Conservation (phyloP, 2,888 invertebrate genomes). For the Nemotelus nigrinus region DNA sequence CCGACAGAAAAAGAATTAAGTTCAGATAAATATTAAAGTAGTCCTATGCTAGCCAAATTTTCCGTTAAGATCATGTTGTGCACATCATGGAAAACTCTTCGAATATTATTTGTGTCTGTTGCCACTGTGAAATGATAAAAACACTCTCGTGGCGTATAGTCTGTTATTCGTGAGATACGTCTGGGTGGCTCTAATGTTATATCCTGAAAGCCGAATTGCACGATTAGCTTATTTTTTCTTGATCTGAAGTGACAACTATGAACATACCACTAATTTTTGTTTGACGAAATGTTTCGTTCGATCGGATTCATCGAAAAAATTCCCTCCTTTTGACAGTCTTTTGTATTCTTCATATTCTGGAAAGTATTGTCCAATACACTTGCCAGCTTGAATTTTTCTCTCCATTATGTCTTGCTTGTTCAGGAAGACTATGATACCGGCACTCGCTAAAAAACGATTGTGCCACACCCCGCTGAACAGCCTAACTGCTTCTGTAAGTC, state of each 20-base stretch:
- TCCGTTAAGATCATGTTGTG: slow-evolving; percentile 72
- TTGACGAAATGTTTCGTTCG: slow-evolving; percentile 75
- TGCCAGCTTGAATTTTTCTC: slow-evolving; percentile 75
- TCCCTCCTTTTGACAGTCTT: slow-evolving; percentile 64
- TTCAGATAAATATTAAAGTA: slow-evolving; percentile 50
- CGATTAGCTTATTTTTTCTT: too few species aligned
- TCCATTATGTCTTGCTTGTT: slow-evolving; percentile 84
- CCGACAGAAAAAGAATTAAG: slow-evolving; percentile 7
- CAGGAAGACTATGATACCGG: slow-evolving; percentile 82
- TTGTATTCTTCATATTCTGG: slow-evolving; percentile 71
- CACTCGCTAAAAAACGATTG: slow-evolving; percentile 74
- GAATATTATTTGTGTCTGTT: slow-evolving; percentile 78
- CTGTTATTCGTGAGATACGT: slow-evolving; percentile 62
- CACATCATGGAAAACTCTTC: slow-evolving; percentile 77
- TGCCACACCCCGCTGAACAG: slow-evolving; percentile 82
- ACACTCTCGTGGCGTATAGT: slow-evolving; percentile 68
- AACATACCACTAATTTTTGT: slow-evolving; percentile 72
- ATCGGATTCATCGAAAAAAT: slow-evolving; percentile 71
- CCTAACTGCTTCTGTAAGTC: slow-evolving; percentile 76
- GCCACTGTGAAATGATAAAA: slow-evolving; percentile 81
- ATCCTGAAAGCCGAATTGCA: slow-evolving; percentile 62
- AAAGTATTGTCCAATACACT: slow-evolving; percentile 73
- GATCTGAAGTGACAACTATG: too few species aligned
- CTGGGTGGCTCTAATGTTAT: slow-evolving; percentile 68
- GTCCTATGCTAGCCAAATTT: slow-evolving; percentile 65